phyloP scores from a whole-genome alignment of 2,113 vertebrate genomes.

The Oryzias curvinotus region DNA sequence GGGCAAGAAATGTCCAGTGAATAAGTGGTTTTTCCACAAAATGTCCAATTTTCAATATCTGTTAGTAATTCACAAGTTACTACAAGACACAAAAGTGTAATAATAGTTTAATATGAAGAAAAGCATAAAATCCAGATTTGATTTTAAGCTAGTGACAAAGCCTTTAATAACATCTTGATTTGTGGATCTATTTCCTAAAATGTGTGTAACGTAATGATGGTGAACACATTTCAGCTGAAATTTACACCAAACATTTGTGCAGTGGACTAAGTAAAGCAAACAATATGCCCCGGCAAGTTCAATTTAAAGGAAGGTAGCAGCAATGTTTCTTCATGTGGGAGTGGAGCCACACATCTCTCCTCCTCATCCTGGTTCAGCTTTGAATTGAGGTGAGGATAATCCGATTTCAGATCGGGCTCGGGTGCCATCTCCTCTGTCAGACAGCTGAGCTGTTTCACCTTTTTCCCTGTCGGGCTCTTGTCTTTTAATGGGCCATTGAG shows the following conservation, averaged over 20 bases:
- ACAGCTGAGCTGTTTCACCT: slow-evolving; percentile 70
- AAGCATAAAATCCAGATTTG: no score
- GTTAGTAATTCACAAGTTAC: no score
- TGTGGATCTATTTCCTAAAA: neutral
- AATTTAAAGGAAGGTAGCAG: slow-evolving; percentile 3
- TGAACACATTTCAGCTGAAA: neutral
- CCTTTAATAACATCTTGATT: neutral
- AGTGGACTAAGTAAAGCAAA: neutral
- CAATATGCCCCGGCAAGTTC: slow-evolving; percentile 2
- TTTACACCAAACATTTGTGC: neutral
- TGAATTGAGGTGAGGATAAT: slow-evolving; percentile 53
- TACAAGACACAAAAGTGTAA: no score
- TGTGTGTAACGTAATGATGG: no score
- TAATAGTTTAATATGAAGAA: no score
- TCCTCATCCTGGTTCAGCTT: slow-evolving; percentile 29
- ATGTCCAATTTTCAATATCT: no score
- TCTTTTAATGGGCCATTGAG: slow-evolving; percentile 77
- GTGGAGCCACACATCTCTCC: slow-evolving; percentile 21
- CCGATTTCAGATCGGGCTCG: slow-evolving; percentile 53
- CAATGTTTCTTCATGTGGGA: slow-evolving; percentile 16
- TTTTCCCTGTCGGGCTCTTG: slow-evolving; percentile 64
- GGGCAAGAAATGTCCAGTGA: no score
- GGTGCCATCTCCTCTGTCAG: slow-evolving; percentile 54
- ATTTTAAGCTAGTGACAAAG: no score
- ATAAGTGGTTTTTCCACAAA: no score